Evolutionary conservation across 2,888 invertebrate genomes (phyloP).

Genomic region (Panzeria rudis): DNA sequence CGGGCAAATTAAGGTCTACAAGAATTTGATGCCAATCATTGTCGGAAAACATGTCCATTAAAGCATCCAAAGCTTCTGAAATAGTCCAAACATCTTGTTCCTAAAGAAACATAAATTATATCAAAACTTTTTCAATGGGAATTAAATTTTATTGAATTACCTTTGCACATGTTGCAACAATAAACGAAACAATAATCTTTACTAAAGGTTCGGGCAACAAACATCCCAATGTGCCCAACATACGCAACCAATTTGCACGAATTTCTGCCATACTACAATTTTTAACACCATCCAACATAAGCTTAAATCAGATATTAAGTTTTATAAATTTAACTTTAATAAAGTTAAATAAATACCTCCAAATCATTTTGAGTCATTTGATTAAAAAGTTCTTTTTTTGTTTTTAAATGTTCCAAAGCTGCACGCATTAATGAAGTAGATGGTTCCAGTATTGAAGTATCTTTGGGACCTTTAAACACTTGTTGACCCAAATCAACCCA

Average conservation of each 20-base stretch:
- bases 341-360: slow-evolving; percentile 78
- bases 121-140: background rate
- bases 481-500: slow-evolving; percentile 88
- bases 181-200: slow-evolving; percentile 85
- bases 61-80: slow-evolving; percentile 89
- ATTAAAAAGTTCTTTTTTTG: slow-evolving; percentile 84
- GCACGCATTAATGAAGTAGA: slow-evolving; percentile 90
- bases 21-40: slow-evolving; percentile 89
- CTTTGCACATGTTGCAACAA: slow-evolving; percentile 85
- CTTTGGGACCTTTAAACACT: slow-evolving; percentile 85
- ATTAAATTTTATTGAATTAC: slow-evolving; percentile 62
- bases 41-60: slow-evolving; percentile 91
- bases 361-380: slow-evolving; percentile 86
- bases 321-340: background rate
- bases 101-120: slow-evolving; percentile 76
- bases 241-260: slow-evolving; percentile 86
- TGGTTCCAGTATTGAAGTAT: slow-evolving; percentile 87
- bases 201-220: slow-evolving; percentile 82
- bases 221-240: slow-evolving; percentile 86
- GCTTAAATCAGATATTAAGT: slow-evolving; percentile 71
- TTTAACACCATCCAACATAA: slow-evolving; percentile 85
- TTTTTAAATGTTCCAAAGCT: slow-evolving; percentile 88
- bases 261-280: slow-evolving; percentile 85
- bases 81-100: slow-evolving; percentile 89
- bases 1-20: slow-evolving; percentile 86